Percentiles rank a stretch among this genome's conserved stretches.
Evolutionary conservation across 2,888 invertebrate genomes (phyloP).

Genomic region (Meloe dianella): DNA sequence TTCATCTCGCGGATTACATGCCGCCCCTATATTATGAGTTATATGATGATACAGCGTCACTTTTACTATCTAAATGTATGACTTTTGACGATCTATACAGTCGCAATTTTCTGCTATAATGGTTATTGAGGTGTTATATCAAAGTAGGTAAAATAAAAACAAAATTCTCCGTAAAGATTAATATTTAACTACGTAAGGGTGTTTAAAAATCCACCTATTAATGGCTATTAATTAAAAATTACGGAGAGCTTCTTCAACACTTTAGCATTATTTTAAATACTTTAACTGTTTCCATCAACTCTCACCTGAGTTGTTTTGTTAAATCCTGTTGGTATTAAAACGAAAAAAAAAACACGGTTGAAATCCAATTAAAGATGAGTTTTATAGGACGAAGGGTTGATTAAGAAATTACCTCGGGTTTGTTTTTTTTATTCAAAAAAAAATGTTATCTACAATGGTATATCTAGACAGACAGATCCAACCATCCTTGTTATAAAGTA

Average conservation of each 20-base stretch:
- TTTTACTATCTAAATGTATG: constrained; percentile 31
- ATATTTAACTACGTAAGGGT: too few species aligned
- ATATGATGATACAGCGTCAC: constrained; percentile 39
- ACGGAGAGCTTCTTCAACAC: neutral
- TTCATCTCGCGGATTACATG: constrained; percentile 35
- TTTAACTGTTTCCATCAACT: neutral
- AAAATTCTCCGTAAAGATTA: too few species aligned
- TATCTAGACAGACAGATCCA: constrained; percentile 35
- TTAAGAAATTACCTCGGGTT: neutral
- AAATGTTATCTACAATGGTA: constrained; percentile 4
- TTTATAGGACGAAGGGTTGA: neutral
- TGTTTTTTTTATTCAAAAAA: neutral
- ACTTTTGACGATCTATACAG: constrained; percentile 13
- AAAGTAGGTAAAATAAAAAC: neutral
- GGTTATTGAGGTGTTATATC: neutral
- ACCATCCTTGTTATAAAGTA: constrained; percentile 35
- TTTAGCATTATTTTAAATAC: neutral
- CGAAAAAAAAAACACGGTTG: neutral
- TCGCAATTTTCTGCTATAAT: neutral
- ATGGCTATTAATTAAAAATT: neutral
- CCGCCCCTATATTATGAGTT: constrained; percentile 44
- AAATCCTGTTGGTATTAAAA: neutral
- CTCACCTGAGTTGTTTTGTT: neutral
- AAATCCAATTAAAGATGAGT: neutral
- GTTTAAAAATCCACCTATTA: neutral